A percentile compares a stretch with the other conserved stretches of the same genome.
Evolutionary conservation across 2,888 invertebrate genomes (phyloP).

Genomic region (Marasmarcha lunaedactyla): DNA sequence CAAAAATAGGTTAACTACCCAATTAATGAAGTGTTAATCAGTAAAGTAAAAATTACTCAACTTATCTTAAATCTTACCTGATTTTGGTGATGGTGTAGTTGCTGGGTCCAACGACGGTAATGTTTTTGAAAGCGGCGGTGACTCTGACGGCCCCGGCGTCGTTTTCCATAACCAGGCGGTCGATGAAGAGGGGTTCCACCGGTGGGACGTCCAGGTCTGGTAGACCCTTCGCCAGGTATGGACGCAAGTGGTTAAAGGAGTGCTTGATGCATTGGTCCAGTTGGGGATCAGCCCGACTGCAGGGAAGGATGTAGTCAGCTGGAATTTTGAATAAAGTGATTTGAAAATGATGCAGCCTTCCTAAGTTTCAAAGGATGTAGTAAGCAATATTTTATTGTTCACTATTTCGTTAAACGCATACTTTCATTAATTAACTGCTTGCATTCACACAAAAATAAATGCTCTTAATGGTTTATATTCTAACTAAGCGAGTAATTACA

Average conservation of each 20-base stretch:
- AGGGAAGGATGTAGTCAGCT: conserved; percentile 81
- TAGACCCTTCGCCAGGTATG: conserved; percentile 77
- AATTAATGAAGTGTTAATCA: no score
- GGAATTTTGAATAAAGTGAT: no score
- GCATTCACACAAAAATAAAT: no score
- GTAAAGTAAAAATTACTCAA: no score
- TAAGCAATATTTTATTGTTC: no score
- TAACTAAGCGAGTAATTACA: no score
- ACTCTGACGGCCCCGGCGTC: conserved; percentile 81
- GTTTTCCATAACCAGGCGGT: conserved; percentile 81
- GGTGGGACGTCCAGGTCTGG: conserved; percentile 79
- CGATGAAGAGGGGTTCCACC: conserved; percentile 79
- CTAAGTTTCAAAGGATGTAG: neutral
- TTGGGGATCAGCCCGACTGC: conserved; percentile 75
- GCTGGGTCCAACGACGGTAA: conserved; percentile 81
- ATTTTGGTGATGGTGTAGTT: conserved; percentile 80
- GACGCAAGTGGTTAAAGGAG: conserved; percentile 79
- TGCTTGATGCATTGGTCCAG: conserved; percentile 75
- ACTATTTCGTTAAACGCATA: no score
- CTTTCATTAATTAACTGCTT: no score
- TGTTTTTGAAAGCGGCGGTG: conserved; percentile 79
- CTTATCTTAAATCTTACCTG: no score
- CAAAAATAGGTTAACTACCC: no score
- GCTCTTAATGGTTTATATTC: no score
- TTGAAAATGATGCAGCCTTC: no score